phyloP scores from a whole-genome alignment of 2,797 vertebrate species.

The Carcharodon carcharias region DNA sequence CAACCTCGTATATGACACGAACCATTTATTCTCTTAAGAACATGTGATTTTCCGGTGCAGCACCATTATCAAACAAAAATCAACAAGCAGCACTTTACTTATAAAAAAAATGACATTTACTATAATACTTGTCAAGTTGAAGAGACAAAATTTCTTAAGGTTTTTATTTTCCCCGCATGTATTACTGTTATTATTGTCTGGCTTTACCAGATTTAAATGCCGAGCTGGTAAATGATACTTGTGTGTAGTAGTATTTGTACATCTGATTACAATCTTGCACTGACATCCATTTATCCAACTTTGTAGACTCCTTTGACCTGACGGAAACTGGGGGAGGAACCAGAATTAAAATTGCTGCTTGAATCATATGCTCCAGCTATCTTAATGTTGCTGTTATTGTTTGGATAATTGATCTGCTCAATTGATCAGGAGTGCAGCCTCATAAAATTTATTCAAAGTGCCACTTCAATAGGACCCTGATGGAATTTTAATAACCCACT shows the following conservation, averaged over 20 bases:
- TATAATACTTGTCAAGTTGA: background rate
- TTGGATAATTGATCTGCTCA: background rate
- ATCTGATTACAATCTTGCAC: background rate
- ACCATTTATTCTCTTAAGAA: background rate
- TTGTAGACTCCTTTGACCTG: background rate
- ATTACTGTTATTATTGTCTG: background rate
- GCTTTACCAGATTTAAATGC: background rate
- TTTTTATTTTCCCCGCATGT: background rate
- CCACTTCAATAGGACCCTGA: background rate
- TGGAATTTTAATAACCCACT: background rate
- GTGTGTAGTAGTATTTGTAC: background rate
- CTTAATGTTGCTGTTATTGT: background rate
- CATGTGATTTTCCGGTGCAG: background rate
- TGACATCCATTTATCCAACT: background rate
- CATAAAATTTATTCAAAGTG: background rate
- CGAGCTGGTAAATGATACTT: background rate
- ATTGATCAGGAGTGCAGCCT: background rate
- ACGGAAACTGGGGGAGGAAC: background rate
- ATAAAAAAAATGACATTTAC: background rate
- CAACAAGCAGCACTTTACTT: background rate
- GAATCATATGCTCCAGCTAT: background rate
- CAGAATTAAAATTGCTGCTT: background rate
- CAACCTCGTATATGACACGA: background rate
- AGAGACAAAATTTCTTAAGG: background rate
- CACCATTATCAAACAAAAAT: background rate